A percentile compares a stretch with the other conserved stretches of the same genome.
phyloP scores from a whole-genome alignment of 2,113 vertebrate genomes.

The Myodes glareolus region DNA sequence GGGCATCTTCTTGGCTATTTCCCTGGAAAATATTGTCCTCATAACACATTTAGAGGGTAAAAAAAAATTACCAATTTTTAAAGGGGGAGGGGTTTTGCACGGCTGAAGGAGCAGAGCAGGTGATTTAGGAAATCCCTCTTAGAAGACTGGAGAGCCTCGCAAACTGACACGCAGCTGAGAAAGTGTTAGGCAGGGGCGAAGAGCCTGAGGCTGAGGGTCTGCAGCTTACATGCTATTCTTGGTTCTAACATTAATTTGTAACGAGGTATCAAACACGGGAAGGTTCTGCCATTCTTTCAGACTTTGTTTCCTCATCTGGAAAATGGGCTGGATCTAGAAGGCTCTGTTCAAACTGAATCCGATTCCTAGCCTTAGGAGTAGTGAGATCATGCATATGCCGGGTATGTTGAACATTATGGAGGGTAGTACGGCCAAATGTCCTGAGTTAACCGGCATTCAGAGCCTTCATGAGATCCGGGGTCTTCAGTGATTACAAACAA shows the following conservation, averaged over 20 bases:
- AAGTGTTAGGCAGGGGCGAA: neutral
- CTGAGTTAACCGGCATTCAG: neutral
- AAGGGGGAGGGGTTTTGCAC: slow-evolving; percentile 30
- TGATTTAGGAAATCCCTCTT: slow-evolving; percentile 40
- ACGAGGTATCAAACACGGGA: slow-evolving; percentile 14
- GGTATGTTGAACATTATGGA: neutral
- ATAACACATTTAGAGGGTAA: slow-evolving; percentile 25
- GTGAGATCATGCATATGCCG: neutral
- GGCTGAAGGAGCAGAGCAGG: neutral
- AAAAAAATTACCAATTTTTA: slow-evolving; percentile 43
- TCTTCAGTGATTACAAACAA: slow-evolving; percentile 28
- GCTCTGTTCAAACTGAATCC: slow-evolving; percentile 36
- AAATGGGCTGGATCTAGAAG: slow-evolving; percentile 19
- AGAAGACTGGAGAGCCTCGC: neutral
- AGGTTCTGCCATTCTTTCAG: neutral
- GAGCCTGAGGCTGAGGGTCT: neutral
- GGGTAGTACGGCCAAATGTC: neutral
- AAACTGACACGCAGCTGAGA: slow-evolving; percentile 5
- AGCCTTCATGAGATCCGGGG: neutral
- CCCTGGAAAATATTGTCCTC: neutral
- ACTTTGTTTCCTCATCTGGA: slow-evolving; percentile 42
- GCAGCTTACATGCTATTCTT: neutral
- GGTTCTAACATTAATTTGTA: slow-evolving; percentile 30
- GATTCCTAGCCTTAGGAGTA: neutral
- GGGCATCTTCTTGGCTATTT: neutral